Percentiles rank a stretch among this genome's conserved stretches.
These are phyloP conservation scores for Oryzias dopingdopingensis DNA, from an alignment of 2,797 vertebrate genomes.

Conservation along the genomic window DNA sequence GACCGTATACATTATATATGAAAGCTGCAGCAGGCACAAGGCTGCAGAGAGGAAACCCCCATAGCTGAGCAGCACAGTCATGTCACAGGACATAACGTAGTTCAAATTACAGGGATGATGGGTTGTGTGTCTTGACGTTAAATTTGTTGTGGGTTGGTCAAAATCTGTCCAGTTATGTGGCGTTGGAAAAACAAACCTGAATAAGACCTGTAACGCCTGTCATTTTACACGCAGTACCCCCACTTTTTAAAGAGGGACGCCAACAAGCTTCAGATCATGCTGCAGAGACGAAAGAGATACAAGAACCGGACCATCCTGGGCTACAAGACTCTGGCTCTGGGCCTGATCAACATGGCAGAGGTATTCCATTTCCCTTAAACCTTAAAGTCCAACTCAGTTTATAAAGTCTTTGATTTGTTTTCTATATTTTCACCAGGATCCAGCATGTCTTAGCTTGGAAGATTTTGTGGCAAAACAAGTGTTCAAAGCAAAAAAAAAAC, in stretches of 20 bases:
- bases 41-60: slow-evolving; percentile 24
- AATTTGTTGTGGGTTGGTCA: background rate
- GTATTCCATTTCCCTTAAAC: slow-evolving; percentile 47
- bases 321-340: slow-evolving; percentile 88
- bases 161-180: background rate
- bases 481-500: too few species aligned
- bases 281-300: slow-evolving; percentile 87
- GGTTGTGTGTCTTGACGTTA: slow-evolving; percentile 30
- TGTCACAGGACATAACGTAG: slow-evolving; percentile 24
- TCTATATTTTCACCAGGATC: too few species aligned
- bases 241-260: slow-evolving; percentile 90
- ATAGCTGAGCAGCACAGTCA: slow-evolving; percentile 20
- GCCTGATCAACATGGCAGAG: slow-evolving; percentile 93
- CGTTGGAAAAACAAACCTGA: background rate
- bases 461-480: too few species aligned
- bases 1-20: slow-evolving; percentile 44
- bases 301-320: slow-evolving; percentile 90
- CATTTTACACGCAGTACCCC: slow-evolving; percentile 75
- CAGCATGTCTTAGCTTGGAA: too few species aligned
- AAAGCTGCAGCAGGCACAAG: slow-evolving; percentile 5
- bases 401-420: too few species aligned
- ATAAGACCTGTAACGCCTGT: background rate
- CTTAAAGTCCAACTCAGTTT: background rate
- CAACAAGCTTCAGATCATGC: slow-evolving; percentile 92
- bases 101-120: slow-evolving; percentile 35